These are phyloP conservation scores for Tachina lurida DNA, from an alignment of 2,888 invertebrate species.

Conservation along the genomic window DNA sequence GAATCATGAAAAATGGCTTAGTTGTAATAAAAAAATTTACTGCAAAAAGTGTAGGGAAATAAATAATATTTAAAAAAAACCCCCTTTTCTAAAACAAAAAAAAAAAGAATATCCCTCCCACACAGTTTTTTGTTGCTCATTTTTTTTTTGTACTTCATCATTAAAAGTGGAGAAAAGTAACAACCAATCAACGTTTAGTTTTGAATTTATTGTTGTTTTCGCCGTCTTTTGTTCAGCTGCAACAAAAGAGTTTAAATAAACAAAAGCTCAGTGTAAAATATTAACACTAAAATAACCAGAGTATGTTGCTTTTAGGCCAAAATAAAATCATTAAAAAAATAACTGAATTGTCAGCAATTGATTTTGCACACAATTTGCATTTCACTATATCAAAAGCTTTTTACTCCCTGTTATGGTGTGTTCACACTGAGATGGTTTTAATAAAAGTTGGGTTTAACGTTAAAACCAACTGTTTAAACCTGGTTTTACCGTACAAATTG, in stretches of 20 bases:
- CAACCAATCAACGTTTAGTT: conserved; percentile 70
- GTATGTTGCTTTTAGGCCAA: too few relatives aligned
- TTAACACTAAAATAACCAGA: conserved; percentile 40
- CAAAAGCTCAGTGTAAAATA: conserved; percentile 38
- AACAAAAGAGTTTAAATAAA: conserved; percentile 59
- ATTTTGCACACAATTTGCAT: too few relatives aligned
- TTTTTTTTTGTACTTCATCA: conserved; percentile 17
- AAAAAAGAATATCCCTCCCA: conserved; percentile 49
- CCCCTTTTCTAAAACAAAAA: conserved; percentile 23
- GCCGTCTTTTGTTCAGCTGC: conserved; percentile 55
- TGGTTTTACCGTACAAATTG: too few relatives aligned
- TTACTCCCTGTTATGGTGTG: too few relatives aligned
- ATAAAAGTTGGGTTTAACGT: too few relatives aligned
- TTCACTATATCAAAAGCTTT: too few relatives aligned
- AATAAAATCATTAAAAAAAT: too few relatives aligned
- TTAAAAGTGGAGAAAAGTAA: conserved; percentile 38
- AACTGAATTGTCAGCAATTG: too few relatives aligned
- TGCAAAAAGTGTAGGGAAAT: conserved; percentile 8
- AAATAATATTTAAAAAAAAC: conserved; percentile 7
- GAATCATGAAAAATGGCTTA: conserved; percentile 61
- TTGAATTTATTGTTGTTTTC: conserved; percentile 68
- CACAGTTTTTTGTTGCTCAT: conserved; percentile 37
- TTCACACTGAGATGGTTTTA: too few relatives aligned
- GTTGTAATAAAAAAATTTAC: conserved; percentile 56
- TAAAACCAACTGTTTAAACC: too few relatives aligned